Evolutionary conservation across 2,113 vertebrate genomes (phyloP).

Genomic region (Fulmarus glacialis): DNA sequence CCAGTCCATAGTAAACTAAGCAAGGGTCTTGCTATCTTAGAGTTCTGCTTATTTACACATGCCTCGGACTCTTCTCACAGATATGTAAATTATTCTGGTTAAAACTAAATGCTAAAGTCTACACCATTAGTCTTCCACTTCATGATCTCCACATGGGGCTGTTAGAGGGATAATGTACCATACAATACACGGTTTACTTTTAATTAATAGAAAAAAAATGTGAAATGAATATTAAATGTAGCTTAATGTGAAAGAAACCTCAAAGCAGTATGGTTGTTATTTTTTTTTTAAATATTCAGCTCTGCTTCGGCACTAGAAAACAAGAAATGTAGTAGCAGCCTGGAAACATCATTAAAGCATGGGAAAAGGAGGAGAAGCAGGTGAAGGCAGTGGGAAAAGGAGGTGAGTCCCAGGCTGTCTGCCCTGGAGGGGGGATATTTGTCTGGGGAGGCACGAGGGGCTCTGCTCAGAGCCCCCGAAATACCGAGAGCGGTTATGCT

Average conservation of each 20-base stretch:
- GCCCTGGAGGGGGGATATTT: not conserved
- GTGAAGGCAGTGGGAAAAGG: not conserved
- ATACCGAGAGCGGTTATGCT: not conserved
- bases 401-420: not conserved
- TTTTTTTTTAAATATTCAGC: constrained; percentile 72
- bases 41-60: constrained; percentile 97
- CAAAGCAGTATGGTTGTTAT: constrained; percentile 74
- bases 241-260: constrained; percentile 91
- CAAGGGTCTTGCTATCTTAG: constrained; percentile 78
- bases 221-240: constrained; percentile 97
- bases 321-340: not conserved
- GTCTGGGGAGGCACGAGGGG: not conserved
- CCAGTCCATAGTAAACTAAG: constrained; percentile 79
- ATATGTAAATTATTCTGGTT: constrained; percentile 95
- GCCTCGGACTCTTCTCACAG: constrained; percentile 88
- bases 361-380: not conserved
- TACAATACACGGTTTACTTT: constrained; percentile 99
- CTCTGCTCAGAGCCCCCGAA: not conserved
- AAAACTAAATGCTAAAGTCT: constrained; percentile 98
- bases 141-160: constrained; percentile 99
- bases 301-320: constrained; percentile 72
- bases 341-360: not conserved
- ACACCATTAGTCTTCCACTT: constrained; percentile 99
- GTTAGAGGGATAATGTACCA: constrained; percentile 99
- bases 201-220: constrained; percentile 99